Evolutionary conservation across 2,113 vertebrate species (phyloP).

Genomic region (Boleophthalmus pectinirostris): DNA sequence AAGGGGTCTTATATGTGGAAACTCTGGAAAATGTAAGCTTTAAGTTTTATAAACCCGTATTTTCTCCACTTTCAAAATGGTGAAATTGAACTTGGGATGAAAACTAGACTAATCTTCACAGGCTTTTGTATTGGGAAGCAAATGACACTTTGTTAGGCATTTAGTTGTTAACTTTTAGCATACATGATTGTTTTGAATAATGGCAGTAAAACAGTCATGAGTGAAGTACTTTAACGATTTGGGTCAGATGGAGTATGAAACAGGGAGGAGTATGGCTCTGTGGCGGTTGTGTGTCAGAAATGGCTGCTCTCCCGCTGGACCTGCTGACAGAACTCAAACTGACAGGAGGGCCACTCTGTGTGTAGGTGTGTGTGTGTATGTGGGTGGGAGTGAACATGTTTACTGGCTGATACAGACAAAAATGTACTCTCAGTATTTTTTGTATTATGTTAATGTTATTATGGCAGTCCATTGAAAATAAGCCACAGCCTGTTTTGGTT

Average conservation of each 20-base stretch:
- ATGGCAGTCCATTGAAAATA: too few relatives aligned
- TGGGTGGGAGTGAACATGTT: conserved; percentile 1
- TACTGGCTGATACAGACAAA: neutral
- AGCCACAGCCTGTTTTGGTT: too few relatives aligned
- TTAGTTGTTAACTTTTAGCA: neutral
- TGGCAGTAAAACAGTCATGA: conserved; percentile 14
- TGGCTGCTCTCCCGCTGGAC: conserved; percentile 66
- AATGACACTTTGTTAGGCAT: too few relatives aligned
- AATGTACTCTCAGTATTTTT: neutral
- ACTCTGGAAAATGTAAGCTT: too few relatives aligned
- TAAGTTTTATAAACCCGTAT: too few relatives aligned
- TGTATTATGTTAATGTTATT: neutral
- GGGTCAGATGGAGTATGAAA: conserved; percentile 27
- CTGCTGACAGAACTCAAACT: conserved; percentile 68
- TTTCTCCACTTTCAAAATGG: too few relatives aligned
- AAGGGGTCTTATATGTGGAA: too few relatives aligned
- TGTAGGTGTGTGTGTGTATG: conserved; percentile 14
- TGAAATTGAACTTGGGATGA: too few relatives aligned
- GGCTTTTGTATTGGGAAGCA: too few relatives aligned
- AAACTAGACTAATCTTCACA: neutral
- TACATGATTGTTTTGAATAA: neutral
- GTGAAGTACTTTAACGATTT: conserved; percentile 51
- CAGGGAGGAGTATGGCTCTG: conserved; percentile 21
- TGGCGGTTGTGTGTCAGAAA: conserved; percentile 53
- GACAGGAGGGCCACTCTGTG: conserved; percentile 53